A percentile compares a stretch with the other conserved stretches of the same genome.
phyloP scores from a whole-genome alignment of 2,113 vertebrate species.

The Salvelinus sp. region DNA sequence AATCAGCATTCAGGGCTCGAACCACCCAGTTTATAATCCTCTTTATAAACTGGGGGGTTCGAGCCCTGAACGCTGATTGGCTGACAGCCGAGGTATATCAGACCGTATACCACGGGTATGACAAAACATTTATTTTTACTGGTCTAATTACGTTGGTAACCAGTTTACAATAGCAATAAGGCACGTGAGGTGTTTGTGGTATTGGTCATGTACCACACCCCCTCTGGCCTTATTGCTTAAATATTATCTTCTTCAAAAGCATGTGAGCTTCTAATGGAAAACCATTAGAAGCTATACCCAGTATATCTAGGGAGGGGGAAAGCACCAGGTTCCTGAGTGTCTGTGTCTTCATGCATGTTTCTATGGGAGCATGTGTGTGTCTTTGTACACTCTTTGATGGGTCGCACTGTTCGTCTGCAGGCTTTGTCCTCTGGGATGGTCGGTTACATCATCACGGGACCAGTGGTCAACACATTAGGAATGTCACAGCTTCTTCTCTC shows the following conservation, averaged over 20 bases:
- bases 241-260: neutral
- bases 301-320: neutral
- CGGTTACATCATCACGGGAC: neutral
- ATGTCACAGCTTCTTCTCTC: conserved; percentile 5
- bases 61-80: no score
- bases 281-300: neutral
- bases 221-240: no score
- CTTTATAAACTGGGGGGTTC: neutral
- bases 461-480: conserved; percentile 9
- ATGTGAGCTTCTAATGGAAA: neutral
- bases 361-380: neutral
- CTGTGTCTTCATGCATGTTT: neutral
- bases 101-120: no score
- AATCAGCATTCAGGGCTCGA: no score
- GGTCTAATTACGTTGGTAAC: no score
- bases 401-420: neutral
- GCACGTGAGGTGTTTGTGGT: no score
- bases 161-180: no score
- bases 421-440: neutral
- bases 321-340: neutral
- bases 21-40: no score
- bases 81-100: no score
- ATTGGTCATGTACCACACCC: no score
- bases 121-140: no score
- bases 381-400: neutral